Evolutionary conservation across 2,888 invertebrate species (phyloP), one percentile per base, ranked within the genome.

Genomic region (Celastrina argiolus): DNA sequence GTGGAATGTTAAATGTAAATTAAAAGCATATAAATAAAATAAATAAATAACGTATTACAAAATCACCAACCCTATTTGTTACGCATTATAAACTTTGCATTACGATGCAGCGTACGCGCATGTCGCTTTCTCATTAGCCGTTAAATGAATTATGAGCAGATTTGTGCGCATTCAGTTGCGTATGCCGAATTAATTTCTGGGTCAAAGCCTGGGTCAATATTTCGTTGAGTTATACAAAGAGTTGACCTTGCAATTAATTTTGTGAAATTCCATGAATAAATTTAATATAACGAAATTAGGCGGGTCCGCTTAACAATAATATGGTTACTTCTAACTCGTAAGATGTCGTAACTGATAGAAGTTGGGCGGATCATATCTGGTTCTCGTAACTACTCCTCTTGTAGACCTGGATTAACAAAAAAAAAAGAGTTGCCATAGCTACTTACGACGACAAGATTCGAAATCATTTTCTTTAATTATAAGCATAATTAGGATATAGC

Each of bases 161-260:
- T 58, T 31, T 64, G 42, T 58, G 34, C 51, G 45, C 56, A 26
- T 56, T n/a, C 28, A 6, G 39, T 66, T 59, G 63, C 67, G 66
- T 68, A 65, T 67, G 31, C 39, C 12, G 65, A 70, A 68, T 67
- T 65, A 28, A 63, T 66, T 56, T 69, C 63, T 70, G 68, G 71
- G 71, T 70, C 69, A 69, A 68, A 68, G 68, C 65, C 71, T 16
- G 34, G 36, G 39, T 39, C 36, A 36, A 36, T 36, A 69, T 42
- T 58, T 63, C 31, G 58, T 45, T 58, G n/a, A 65, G 28, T 41
- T 41, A 34, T 51, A 64, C 18, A 14, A 58, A 2, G 28, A 16
- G 22, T 12, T 34, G 34, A 58, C 28, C 34, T 31, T 58, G 58
- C 58, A 16, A 58, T 31, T 16, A 2, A 18, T 51, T 51, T 51